Base-by-base conservation (phyloP, 2,888 invertebrate species). In the Stenichneumon culpator region DNA sequence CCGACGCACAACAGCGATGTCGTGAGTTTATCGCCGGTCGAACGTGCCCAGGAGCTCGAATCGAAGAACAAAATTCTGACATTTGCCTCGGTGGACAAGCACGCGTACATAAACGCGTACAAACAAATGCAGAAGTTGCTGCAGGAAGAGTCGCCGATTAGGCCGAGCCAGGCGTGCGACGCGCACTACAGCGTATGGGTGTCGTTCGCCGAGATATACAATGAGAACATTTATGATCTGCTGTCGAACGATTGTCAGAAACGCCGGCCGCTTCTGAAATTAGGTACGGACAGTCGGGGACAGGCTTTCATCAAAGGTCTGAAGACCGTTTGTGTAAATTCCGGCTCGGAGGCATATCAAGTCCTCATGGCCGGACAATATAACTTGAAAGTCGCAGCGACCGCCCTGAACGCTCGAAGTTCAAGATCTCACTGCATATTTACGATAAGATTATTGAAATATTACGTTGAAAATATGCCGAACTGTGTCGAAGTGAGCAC, bases 401-500 rank as follows among this genome's bases (percentile, higher is more conserved):
- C 99, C 0, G 96, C 96, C 0, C 95, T 99, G 0, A 99, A 99
- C 92, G 95, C 96, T 0, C 96, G 96, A 88, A 98, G 98, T 0
- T 98, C 98, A 67, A 95, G 99, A 25, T 98, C 98, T 0, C 99
- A 99, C 93, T 98, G 98, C 88, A 96, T 99, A 81, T 99, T 99
- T 92, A 97, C 97, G 0, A 96, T 99, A 68, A 97, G 97, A 83
- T 95, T 98, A 91, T 95, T 98, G 0, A 96, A 97, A 75, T 95
- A 95, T 79, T 94, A 93, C 83, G 54, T 60, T 63, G 89, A 92
- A 85, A 89, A 90, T 79, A 67, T 80, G 9, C 84, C 93, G 69
- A 63, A 94, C 86, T 84, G 91, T 16, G 91, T 93, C 54, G 87
- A 69, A 85, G 90, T 94, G 0, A 93, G 93, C 90, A 92, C 91